These are phyloP conservation scores for Eulemur macaco DNA, from an alignment of 2,113 vertebrate species.

Conservation along the genomic window DNA sequence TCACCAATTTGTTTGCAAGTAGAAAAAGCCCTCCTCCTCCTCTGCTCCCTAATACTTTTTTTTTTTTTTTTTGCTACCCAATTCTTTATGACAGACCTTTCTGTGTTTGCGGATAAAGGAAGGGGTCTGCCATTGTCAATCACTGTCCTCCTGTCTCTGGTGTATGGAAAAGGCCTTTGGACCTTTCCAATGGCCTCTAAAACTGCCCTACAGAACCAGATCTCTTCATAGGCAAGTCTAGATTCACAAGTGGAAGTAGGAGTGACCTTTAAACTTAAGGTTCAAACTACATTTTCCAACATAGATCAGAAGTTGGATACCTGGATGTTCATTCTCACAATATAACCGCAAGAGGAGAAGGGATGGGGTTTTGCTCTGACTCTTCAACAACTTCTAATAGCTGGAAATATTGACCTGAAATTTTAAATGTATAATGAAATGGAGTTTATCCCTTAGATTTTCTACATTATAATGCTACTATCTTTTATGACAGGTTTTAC, in stretches of 20 bases:
- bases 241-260: background rate
- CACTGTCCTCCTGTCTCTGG: background rate
- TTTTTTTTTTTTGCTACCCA: background rate
- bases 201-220: background rate
- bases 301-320: background rate
- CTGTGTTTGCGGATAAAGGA: background rate
- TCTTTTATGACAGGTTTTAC: background rate
- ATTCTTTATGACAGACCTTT: background rate
- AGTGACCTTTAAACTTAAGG: background rate
- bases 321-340: background rate
- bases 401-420: background rate
- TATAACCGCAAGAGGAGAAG: background rate
- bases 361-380: background rate
- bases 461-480: conserved; percentile 7
- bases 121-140: background rate
- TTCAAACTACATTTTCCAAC: background rate
- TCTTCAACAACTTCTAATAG: background rate
- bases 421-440: background rate
- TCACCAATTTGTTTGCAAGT: background rate
- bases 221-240: background rate
- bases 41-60: background rate
- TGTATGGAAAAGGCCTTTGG: background rate
- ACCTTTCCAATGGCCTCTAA: background rate
- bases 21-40: background rate
- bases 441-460: background rate